Percentiles rank a stretch among this genome's conserved stretches.
phyloP scores from a whole-genome alignment of 2,888 invertebrate species.

The Tuberolachnus salignus region DNA sequence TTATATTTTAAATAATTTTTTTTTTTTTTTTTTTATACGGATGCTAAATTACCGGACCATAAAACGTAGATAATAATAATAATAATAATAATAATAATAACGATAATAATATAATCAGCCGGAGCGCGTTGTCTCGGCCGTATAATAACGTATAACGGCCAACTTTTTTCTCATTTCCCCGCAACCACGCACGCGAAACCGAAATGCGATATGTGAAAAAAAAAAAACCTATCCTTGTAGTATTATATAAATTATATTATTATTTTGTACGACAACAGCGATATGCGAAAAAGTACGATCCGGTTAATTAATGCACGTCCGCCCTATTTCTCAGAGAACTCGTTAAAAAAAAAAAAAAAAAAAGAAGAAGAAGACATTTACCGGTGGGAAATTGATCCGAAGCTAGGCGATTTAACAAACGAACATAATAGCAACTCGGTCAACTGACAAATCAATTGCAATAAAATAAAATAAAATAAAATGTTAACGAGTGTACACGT shows the following conservation, averaged over 20 bases:
- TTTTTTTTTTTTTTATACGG: constrained; percentile 2
- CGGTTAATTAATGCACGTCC: neutral
- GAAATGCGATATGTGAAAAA: neutral
- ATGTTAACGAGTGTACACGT: too few species aligned
- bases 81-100: too few species aligned
- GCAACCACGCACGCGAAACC: neutral
- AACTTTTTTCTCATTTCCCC: constrained; percentile 27
- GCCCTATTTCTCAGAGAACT: too few species aligned
- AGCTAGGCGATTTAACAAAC: too few species aligned
- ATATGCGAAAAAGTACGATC: neutral
- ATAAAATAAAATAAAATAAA: too few species aligned
- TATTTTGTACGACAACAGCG: neutral
- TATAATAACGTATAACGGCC: constrained; percentile 35
- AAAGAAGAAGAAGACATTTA: too few species aligned
- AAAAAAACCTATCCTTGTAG: neutral
- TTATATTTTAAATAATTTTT: too few species aligned
- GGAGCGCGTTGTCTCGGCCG: constrained; percentile 15
- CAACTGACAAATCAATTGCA: too few species aligned
- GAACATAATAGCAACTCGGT: too few species aligned
- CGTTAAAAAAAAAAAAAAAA: too few species aligned
- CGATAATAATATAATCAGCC: neutral
- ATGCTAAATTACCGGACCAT: constrained; percentile 55
- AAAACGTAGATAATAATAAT: constrained; percentile 37
- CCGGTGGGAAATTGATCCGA: too few species aligned
- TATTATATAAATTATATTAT: neutral